Evolutionary conservation across 1,140 invertebrate species (phyloP), one percentile per base, ranked within the genome.

Genomic region (Leguminivora glycinivorella): DNA sequence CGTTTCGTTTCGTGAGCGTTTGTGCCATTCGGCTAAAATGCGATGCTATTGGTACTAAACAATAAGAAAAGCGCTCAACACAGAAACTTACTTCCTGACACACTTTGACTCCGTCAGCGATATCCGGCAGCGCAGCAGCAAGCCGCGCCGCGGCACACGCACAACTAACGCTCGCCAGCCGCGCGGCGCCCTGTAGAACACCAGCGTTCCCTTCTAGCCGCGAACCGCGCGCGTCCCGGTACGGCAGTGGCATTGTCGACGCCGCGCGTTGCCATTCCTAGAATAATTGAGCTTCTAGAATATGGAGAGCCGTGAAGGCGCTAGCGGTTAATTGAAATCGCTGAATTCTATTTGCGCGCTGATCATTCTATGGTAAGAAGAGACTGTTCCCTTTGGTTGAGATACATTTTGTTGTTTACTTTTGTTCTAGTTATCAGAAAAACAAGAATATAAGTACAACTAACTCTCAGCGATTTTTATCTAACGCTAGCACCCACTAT

Each of bases 121-220:
- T 73, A 12, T 79, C 76, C 0, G 88, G 86, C 40, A 75, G 71
- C 7, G 82, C 80, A 68, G 88, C 85, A 56, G 80, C 83, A 0
- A 90, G 81, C 0, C 86, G 56, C 5, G 88, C 86, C 47, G 88
- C 88, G 2, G 87, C 88, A 81, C 88, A 90, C 0, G 88, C 88
- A 80, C 87, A 88, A 26, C 81, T 86, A 0, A 89, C 88, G 56
- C 83, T 84, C 1, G 88, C 88, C 2, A 90, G 77, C n/a, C 88
- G 78, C 75, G 87, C 76, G 38, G 88, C 88, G 66, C 87, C 87
- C 47, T 75, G 80, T 78, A 90, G 58, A 69, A 90, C 88, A 10
- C 87, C 83, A 69, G 82, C 88, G 73, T 87, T 90, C 6, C 84
- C 85, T 10, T 60, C 72, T 67, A 73, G 25, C 31, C 58, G 40